These are phyloP conservation scores for Brachionichthys hirsutus DNA, from an alignment of 2,113 vertebrate genomes.

Conservation along the genomic window DNA sequence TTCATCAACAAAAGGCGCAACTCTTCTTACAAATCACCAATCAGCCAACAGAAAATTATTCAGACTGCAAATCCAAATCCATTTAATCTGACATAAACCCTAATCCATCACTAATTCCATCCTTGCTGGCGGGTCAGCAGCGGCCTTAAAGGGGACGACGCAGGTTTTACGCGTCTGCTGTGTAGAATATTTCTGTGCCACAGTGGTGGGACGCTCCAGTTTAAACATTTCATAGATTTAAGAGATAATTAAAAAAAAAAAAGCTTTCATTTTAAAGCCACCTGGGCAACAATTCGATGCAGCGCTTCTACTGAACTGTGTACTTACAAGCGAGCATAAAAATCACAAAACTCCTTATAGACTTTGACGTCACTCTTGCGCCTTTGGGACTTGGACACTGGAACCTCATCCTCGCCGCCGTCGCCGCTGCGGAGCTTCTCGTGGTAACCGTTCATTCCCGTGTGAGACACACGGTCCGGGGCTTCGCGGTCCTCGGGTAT, in stretches of 20 bases:
- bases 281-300: no score
- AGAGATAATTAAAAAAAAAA: no score
- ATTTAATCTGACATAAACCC: background rate
- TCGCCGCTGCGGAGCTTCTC: slow-evolving; percentile 54
- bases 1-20: no score
- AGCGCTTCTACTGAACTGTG: background rate
- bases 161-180: background rate
- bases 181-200: no score
- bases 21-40: background rate
- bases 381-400: slow-evolving; percentile 87
- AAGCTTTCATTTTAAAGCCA: no score
- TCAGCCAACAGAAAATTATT: background rate
- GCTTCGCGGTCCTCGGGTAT: slow-evolving; percentile 86
- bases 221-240: no score
- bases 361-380: slow-evolving; percentile 92
- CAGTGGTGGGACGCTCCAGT: background rate
- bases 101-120: background rate
- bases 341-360: slow-evolving; percentile 99
- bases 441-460: slow-evolving; percentile 63
- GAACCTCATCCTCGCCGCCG: slow-evolving; percentile 80
- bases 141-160: background rate
- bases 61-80: background rate
- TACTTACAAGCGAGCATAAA: slow-evolving; percentile 97
- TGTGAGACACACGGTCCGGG: slow-evolving; percentile 36
- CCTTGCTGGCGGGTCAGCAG: background rate